These are phyloP conservation scores for Cynodonichthys magdalenae DNA, from an alignment of 2,797 vertebrate species.

Conservation along the genomic window DNA sequence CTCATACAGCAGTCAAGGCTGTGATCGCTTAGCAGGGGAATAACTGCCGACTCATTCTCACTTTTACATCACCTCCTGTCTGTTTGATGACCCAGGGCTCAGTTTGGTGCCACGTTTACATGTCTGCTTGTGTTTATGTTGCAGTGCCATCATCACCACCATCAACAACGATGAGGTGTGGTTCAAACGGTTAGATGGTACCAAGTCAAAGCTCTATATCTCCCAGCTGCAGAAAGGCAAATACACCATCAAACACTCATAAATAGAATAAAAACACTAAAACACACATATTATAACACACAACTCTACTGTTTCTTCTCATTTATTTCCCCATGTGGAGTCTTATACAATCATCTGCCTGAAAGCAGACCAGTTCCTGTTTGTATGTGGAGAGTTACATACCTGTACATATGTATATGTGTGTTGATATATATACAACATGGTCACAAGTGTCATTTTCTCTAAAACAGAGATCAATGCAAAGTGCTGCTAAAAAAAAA, in stretches of 20 bases:
- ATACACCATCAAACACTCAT: conserved; percentile 96
- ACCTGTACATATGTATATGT: conserved; percentile 73
- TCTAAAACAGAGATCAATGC: conserved; percentile 59
- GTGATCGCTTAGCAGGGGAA: no score
- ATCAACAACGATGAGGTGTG: conserved; percentile 99
- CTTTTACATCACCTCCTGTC: no score
- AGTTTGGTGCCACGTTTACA: not conserved
- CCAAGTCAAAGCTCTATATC: conserved; percentile 98
- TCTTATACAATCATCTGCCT: conserved; percentile 16
- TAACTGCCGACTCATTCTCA: no score
- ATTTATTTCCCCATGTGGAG: conserved; percentile 23
- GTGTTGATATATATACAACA: conserved; percentile 51
- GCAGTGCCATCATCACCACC: conserved; percentile 95
- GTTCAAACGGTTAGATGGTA: conserved; percentile 97
- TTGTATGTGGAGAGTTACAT: conserved; percentile 18
- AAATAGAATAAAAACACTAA: conserved; percentile 27
- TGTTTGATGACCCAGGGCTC: no score
- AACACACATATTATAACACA: not conserved
- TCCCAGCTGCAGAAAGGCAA: conserved; percentile 99
- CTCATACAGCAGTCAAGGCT: no score
- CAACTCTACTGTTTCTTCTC: conserved; percentile 14
- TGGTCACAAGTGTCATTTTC: conserved; percentile 72
- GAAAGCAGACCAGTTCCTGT: conserved; percentile 1
- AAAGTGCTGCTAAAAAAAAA: conserved; percentile 66
- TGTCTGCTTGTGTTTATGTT: conserved; percentile 15